Evolutionary conservation across 2,113 vertebrate species (phyloP).

Genomic region (Loxodonta africana): DNA sequence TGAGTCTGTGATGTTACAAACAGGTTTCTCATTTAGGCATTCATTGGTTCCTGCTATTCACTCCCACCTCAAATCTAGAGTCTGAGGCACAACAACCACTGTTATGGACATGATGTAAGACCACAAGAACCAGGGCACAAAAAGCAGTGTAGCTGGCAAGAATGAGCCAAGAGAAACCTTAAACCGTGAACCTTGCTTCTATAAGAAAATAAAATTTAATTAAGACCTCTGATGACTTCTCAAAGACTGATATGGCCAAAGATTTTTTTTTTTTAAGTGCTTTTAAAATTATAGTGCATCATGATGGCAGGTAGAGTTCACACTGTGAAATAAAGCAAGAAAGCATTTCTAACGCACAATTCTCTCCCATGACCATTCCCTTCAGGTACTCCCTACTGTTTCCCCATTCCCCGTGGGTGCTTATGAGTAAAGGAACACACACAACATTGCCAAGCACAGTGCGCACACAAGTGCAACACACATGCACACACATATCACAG

Average conservation of each 20-base stretch:
- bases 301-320: not conserved
- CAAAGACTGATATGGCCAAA: constrained; percentile 50
- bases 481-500: not conserved
- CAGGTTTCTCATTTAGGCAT: constrained; percentile 70
- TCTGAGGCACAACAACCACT: constrained; percentile 66
- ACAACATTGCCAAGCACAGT: not conserved
- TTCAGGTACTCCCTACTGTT: not conserved
- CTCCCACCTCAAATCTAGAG: constrained; percentile 62
- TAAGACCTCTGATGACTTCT: constrained; percentile 56
- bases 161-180: constrained; percentile 60
- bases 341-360: not conserved
- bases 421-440: not conserved
- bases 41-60: constrained; percentile 70
- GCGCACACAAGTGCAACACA: not conserved
- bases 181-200: constrained; percentile 25
- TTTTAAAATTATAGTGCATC: constrained; percentile 6
- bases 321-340: not conserved
- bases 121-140: not conserved
- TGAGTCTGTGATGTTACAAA: constrained; percentile 72
- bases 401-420: not conserved
- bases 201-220: constrained; percentile 64
- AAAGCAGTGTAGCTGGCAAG: constrained; percentile 1
- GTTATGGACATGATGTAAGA: constrained; percentile 75
- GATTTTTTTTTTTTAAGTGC: not conserved
- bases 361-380: not conserved